Conservation (phyloP, 2,113 vertebrate genomes). For the Gnathochromis pfefferi region DNA sequence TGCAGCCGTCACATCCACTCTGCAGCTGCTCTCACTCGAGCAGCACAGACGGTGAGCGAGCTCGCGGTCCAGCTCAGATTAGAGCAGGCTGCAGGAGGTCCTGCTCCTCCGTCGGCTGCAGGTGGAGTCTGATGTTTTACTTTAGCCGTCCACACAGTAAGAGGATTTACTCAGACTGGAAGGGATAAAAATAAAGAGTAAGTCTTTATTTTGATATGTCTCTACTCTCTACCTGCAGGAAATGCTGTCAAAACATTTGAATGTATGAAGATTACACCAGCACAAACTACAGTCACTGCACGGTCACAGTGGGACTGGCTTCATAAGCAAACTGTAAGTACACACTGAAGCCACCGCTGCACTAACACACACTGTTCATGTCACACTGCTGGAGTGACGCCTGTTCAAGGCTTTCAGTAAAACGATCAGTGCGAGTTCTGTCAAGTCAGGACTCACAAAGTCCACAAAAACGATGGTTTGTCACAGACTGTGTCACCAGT, state of each 20-base stretch:
- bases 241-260: not conserved
- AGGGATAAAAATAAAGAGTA: constrained; percentile 21
- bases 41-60: not conserved
- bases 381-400: not conserved
- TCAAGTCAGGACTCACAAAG: not conserved
- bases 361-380: not conserved
- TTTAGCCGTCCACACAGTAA: constrained; percentile 37
- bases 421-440: not conserved
- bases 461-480: not conserved
- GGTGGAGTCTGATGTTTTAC: constrained; percentile 31
- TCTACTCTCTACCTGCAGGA: not conserved
- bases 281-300: not conserved
- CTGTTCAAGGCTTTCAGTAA: not conserved
- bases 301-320: not conserved
- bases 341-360: not conserved
- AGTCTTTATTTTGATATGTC: not conserved
- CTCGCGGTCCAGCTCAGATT: constrained; percentile 3
- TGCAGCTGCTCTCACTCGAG: not conserved
- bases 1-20: not conserved
- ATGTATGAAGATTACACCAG: not conserved
- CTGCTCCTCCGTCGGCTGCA: not conserved
- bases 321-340: not conserved
- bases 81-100: not conserved
- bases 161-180: constrained; percentile 38
- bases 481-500: not conserved